Base-by-base conservation (phyloP, 2,888 invertebrate species). In the Emmelina monodactyla region DNA sequence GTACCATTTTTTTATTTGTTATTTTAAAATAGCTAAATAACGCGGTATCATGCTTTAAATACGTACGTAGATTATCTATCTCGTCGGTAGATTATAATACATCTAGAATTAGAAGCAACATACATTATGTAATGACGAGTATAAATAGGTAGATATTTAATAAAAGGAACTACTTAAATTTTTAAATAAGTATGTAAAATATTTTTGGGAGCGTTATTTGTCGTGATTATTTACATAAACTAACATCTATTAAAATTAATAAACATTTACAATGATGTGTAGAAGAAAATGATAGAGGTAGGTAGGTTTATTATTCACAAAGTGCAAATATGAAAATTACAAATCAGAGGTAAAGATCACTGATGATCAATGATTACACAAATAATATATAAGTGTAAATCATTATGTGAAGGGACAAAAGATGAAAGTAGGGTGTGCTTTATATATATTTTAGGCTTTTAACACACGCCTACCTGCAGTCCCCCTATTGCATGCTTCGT, bases 401-500 rank as follows among this genome's bases (percentile, higher is more conserved):
- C 53, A 38, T n/a, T n/a, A 19, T 43, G 52, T 60, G 66, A 65
- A 66, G 57, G 66, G 69, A 65, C 71, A 65, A 42, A 53, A 53
- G 53, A 63, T 64, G 60, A 61, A 49, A 62, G 46, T 25, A 25
- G 25, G 25, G 25, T 25, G 25, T 25, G 25, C 25, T 25, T 25
- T 25, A n/a, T 25, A 10, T 3, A 25, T n/a, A n/a, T 25, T 25
- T 4, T n/a, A 25, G 9, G 25, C 25, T 25, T 25, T 25, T n/a
- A n/a, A 25, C 25, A 25, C 78, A 76, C 76, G 73, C 76, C 87
- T 93, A 95, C 95, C 95, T 92, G 95, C 95, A 59, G 95, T 95
- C 85, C 95, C 95, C 85, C 94, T 89, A 90, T 95, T 95, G 90
- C 95, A 95, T 83, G 90, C 89, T 83, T 93, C 94, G 85, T 89